Percentiles rank a stretch among this genome's conserved stretches.
Conservation (phyloP, 2,888 invertebrate species). For the Blastobasis lacticolella region DNA sequence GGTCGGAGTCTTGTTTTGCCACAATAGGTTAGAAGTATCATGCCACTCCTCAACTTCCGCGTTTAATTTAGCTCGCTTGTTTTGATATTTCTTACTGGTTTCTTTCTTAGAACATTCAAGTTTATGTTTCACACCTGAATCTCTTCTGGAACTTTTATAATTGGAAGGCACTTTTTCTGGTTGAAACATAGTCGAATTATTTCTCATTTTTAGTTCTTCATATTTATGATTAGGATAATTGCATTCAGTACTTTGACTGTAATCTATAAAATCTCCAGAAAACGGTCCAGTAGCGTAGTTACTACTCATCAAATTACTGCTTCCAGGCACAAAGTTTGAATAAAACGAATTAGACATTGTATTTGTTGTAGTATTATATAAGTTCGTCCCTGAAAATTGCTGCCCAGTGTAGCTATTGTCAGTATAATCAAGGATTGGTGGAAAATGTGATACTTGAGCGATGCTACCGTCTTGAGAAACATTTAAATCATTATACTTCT, state of each 20-base stretch:
- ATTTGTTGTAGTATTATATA: conserved; percentile 61
- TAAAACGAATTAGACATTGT: conserved; percentile 66
- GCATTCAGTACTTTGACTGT: conserved; percentile 58
- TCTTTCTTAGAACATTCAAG: conserved; percentile 67
- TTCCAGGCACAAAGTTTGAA: conserved; percentile 60
- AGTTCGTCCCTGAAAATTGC: conserved; percentile 58
- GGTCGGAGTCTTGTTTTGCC: conserved; percentile 51
- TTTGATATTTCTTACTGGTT: conserved; percentile 58
- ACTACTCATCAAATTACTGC: conserved; percentile 54
- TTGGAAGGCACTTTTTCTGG: conserved; percentile 48
- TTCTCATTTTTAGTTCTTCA: conserved; percentile 60
- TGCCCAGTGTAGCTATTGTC: conserved; percentile 57
- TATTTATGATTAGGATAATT: conserved; percentile 62
- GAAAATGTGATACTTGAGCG: conserved; percentile 66
- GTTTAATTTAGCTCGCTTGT: conserved; percentile 49
- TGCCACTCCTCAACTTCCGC: conserved; percentile 60
- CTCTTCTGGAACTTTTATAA: conserved; percentile 53
- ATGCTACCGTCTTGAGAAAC: conserved; percentile 49
- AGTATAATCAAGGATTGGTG: conserved; percentile 59
- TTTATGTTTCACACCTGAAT: conserved; percentile 60
- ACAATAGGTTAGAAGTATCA: conserved; percentile 47
- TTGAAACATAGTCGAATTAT: conserved; percentile 41
- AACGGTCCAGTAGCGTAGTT: conserved; percentile 57
- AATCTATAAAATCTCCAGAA: conserved; percentile 59
- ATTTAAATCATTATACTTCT: conserved; percentile 57